phyloP scores from a whole-genome alignment of 2,797 vertebrate genomes.

The Heliangelus exortis region DNA sequence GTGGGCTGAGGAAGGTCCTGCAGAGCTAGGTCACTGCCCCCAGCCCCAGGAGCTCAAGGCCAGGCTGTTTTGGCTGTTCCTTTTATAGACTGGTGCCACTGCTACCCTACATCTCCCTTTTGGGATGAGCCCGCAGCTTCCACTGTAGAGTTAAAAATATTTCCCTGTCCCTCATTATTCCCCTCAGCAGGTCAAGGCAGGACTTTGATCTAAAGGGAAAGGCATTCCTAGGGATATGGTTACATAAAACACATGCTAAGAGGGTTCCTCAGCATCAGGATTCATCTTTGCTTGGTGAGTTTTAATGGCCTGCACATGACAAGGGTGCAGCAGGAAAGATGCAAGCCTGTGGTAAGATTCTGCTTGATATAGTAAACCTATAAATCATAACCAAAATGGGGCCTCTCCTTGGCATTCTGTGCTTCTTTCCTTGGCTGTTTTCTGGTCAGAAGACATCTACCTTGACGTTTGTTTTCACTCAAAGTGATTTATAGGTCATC shows the following conservation, averaged over 20 bases:
- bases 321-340: not conserved
- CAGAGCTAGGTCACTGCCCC: not conserved
- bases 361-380: not conserved
- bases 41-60: not conserved
- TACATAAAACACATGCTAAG: slow-evolving; percentile 53
- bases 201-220: slow-evolving; percentile 52
- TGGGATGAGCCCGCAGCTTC: not conserved
- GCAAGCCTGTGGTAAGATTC: not conserved
- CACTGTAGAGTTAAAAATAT: slow-evolving; percentile 31
- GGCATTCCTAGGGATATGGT: slow-evolving; percentile 33
- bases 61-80: not conserved
- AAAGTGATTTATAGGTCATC: not conserved
- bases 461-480: not conserved
- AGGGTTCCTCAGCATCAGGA: not conserved
- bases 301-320: not conserved
- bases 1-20: not conserved
- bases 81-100: slow-evolving; percentile 3
- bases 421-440: not conserved
- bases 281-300: slow-evolving; percentile 2
- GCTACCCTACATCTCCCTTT: not conserved
- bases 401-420: not conserved
- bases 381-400: not conserved
- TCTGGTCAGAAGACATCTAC: not conserved
- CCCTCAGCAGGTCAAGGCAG: slow-evolving; percentile 5
- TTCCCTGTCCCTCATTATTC: not conserved